Base-by-base conservation (phyloP, 1,140 invertebrate species). In the Holcopasites calliopsidis region DNA sequence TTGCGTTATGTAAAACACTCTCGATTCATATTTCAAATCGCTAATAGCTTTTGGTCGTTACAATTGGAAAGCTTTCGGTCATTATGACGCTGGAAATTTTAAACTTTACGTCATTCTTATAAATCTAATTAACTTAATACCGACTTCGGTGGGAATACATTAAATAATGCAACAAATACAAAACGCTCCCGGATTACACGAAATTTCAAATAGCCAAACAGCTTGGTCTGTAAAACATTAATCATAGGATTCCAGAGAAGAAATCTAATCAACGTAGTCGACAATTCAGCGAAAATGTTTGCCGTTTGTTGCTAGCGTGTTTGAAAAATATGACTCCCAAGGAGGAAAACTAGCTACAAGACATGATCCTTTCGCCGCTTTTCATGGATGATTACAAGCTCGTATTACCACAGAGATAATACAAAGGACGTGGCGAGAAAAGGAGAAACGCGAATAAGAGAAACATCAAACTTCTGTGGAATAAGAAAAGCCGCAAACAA, bases 41-140 rank as follows among this genome's bases (percentile, higher is more conserved):
- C 1, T 62, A 31, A 62, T 31, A 21, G 10, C 26, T 35, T 3
- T 40, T 50, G 26, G 16, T 38, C 11, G 13, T 35, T 47, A 28
- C n/a, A 58, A 57, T 57, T 3, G 7, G 21, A 13, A 42, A 42
- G 21, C 8, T 33, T 65, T 6, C 26, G 23, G 6, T 31, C 18
- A n/a, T 49, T 50, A 40, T 5, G 8, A 0, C 1, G 0, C n/a
- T 5, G 1, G 13, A 35, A 38, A 26, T 58, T 57, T 26, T 11
- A 33, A 31, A 69, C 11, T 68, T 64, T 44, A 13, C 7, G 5
- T 5, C 5, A n/a, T 21, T 55, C 18, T 21, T 10, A 23, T 35
- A 55, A 79, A 75, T 75, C 64, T 58, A 33, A 70, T 79, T 65
- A 70, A 75, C 72, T 60, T 40, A 35, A 62, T 58, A 58, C 21